A percentile compares a stretch with the other conserved stretches of the same genome.
Evolutionary conservation across 1,140 invertebrate species (phyloP).

Genomic region (Zaprionus ghesquierei): DNA sequence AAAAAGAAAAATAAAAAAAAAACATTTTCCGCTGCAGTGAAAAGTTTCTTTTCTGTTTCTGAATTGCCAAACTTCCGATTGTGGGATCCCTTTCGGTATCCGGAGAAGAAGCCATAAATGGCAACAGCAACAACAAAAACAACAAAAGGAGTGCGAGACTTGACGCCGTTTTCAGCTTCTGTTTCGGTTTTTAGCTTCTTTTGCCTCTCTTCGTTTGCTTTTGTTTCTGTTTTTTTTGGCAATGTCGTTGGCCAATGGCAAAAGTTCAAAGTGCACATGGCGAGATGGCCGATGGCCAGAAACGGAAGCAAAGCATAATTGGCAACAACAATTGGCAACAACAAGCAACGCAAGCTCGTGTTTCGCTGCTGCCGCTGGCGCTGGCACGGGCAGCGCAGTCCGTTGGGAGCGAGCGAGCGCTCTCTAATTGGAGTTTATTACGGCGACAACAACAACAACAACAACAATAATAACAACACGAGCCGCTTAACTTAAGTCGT

Average conservation of each 20-base stretch:
- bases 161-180: neutral
- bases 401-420: constrained; percentile 1
- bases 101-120: constrained; percentile 12
- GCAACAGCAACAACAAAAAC: neutral
- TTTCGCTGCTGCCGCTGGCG: neutral
- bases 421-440: constrained; percentile 34
- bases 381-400: neutral
- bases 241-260: constrained; percentile 18
- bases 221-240: constrained; percentile 4
- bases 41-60: neutral
- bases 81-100: neutral
- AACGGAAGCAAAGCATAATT: constrained; percentile 51
- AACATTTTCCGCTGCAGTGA: neutral
- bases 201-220: neutral
- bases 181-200: neutral
- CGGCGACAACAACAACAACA: constrained; percentile 13
- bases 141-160: constrained; percentile 7
- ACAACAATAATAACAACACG: constrained; percentile 6
- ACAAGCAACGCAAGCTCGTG: neutral
- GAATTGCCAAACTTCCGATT: neutral
- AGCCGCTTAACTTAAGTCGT: neutral
- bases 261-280: constrained; percentile 58
- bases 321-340: constrained; percentile 5
- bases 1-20: neutral
- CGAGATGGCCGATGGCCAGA: constrained; percentile 9